A percentile compares a stretch with the other conserved stretches of the same genome.
phyloP scores from a whole-genome alignment of 2,888 invertebrate species.

The Drosophila fulvimacula region DNA sequence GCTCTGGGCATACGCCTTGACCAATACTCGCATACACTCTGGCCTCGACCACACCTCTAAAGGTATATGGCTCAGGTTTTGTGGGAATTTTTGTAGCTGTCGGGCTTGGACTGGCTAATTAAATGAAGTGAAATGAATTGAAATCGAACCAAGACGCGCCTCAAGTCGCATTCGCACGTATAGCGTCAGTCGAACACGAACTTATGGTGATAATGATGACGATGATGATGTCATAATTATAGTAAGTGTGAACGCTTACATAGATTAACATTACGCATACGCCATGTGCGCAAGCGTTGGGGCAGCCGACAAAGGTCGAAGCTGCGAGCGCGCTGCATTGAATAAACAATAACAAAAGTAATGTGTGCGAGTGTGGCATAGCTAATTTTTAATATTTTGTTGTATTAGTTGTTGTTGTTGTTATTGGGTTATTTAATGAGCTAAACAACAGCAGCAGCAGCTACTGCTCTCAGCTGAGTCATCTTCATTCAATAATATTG shows the following conservation, averaged over 20 bases:
- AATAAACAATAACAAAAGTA: constrained; percentile 57
- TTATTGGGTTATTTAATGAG: constrained; percentile 44
- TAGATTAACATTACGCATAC: constrained; percentile 62
- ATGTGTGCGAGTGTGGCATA: constrained; percentile 47
- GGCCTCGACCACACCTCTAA: constrained; percentile 26
- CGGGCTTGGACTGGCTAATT: constrained; percentile 21
- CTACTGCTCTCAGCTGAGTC: constrained; percentile 5
- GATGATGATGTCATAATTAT: constrained; percentile 43
- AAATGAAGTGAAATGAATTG: constrained; percentile 22
- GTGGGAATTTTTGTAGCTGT: constrained; percentile 14
- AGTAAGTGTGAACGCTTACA: constrained; percentile 29
- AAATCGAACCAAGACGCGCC: constrained; percentile 29
- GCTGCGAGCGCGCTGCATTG: constrained; percentile 58
- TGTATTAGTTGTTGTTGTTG: constrained; percentile 5
- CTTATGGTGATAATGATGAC: neutral
- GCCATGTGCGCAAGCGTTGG: constrained; percentile 60
- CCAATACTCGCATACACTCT: neutral
- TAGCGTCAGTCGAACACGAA: constrained; percentile 14
- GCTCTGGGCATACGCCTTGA: constrained; percentile 12
- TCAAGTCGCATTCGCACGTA: constrained; percentile 33
- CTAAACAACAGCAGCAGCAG: constrained; percentile 23
- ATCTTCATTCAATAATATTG: neutral
- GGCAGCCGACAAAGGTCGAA: constrained; percentile 44
- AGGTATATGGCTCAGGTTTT: constrained; percentile 14
- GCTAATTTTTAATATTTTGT: constrained; percentile 39